A percentile compares a stretch with the other conserved stretches of the same genome.
These are phyloP conservation scores for Periophthalmus magnuspinnatus DNA, from an alignment of 2,797 vertebrate genomes.

Conservation along the genomic window DNA sequence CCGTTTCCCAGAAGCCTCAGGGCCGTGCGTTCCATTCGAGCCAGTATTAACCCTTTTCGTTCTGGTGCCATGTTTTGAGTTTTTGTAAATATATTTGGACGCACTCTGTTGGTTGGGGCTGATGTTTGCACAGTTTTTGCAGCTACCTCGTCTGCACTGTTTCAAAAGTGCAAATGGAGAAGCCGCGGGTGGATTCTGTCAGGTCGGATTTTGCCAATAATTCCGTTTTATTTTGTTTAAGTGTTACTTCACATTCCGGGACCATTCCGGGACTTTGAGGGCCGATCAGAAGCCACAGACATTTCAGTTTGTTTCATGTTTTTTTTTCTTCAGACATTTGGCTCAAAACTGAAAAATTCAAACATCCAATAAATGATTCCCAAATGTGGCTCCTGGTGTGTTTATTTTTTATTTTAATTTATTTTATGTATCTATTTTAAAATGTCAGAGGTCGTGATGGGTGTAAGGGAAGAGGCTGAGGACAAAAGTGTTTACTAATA, in stretches of 20 bases:
- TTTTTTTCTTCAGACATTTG: slow-evolving; percentile 5
- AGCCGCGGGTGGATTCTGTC: background rate
- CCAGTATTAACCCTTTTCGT: slow-evolving; percentile 6
- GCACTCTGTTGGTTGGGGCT: background rate
- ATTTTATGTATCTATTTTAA: too few species aligned
- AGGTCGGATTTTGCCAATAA: slow-evolving; percentile 1
- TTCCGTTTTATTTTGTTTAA: background rate
- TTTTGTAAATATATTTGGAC: background rate
- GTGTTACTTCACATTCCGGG: background rate
- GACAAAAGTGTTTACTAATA: too few species aligned
- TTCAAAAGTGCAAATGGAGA: too few species aligned
- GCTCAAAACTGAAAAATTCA: slow-evolving; percentile 19
- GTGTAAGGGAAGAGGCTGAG: too few species aligned
- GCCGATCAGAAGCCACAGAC: background rate
- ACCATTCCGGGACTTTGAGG: background rate
- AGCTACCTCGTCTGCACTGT: background rate
- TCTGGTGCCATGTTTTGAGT: slow-evolving; percentile 1
- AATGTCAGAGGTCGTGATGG: too few species aligned
- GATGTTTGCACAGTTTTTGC: background rate
- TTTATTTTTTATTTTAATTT: background rate
- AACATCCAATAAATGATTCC: slow-evolving; percentile 11
- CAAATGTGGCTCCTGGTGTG: slow-evolving; percentile 1
- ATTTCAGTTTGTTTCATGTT: slow-evolving; percentile 1
- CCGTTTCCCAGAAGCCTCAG: slow-evolving; percentile 19
- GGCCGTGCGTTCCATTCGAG: slow-evolving; percentile 22